phyloP scores from a whole-genome alignment of 2,888 invertebrate genomes.

The Eupithecia dodoneata region DNA sequence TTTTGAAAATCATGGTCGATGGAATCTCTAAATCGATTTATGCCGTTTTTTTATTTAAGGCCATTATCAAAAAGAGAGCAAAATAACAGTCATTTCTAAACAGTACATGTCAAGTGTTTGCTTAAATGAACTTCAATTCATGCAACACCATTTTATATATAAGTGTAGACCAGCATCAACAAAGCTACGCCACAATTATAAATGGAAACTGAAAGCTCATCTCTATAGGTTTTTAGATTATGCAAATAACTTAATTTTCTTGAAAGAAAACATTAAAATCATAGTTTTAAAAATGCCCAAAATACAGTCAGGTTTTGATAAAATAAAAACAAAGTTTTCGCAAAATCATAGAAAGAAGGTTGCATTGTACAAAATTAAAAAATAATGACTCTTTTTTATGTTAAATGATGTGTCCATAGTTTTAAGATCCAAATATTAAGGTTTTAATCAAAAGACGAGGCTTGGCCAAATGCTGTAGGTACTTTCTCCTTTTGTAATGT shows the following conservation, averaged over 20 bases:
- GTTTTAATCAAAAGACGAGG: background rate
- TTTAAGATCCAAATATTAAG: constrained; percentile 50
- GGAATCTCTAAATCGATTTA: constrained; percentile 33
- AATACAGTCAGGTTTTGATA: constrained; percentile 34
- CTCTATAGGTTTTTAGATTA: constrained; percentile 13
- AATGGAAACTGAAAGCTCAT: constrained; percentile 15
- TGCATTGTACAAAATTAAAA: constrained; percentile 39
- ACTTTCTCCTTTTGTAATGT: background rate
- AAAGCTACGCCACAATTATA: background rate
- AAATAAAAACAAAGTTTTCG: constrained; percentile 24
- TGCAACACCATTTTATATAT: constrained; percentile 11
- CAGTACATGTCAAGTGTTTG: constrained; percentile 34
- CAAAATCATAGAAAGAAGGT: constrained; percentile 30
- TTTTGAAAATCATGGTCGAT: constrained; percentile 25
- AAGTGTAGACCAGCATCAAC: background rate
- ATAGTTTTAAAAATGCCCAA: constrained; percentile 38
- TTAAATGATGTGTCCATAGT: constrained; percentile 46
- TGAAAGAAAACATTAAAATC: constrained; percentile 25
- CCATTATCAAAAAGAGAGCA: constrained; percentile 44
- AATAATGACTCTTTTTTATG: constrained; percentile 35
- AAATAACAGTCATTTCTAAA: constrained; percentile 33
- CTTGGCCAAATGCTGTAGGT: background rate
- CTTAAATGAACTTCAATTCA: constrained; percentile 27
- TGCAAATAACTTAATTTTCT: constrained; percentile 27
- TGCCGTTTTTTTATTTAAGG: constrained; percentile 34